Base-by-base conservation (phyloP, 2,888 invertebrate genomes). In the Dryobotodes eremita region DNA sequence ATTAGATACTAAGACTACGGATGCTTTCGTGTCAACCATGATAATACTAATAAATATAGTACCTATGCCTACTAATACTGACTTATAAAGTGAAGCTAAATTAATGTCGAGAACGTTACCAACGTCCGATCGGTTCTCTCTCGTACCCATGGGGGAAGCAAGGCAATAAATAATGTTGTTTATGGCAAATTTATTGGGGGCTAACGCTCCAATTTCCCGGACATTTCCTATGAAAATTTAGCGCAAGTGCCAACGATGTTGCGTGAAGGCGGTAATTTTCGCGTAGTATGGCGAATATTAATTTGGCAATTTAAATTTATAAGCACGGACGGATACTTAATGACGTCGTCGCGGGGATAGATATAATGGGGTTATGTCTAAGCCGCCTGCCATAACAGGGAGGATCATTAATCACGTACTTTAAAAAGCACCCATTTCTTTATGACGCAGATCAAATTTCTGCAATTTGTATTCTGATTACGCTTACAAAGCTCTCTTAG, bases 241-340 rank as follows among this genome's bases (percentile, higher is more conserved):
- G 73, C 86, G 61, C 68, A 77, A 86, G 74, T 75, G 78, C 66
- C 77, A 70, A 57, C 73, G 26, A 71, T 79, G 80, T 80, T 79
- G 83, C 79, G 83, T 80, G 76, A 68, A 85, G 72, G 79, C 73
- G 77, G 82, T 80, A 77, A 82, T 87, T 82, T 80, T 75, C 72
- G 57, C 69, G 61, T 68, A 69, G 50, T 71, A 72, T 73, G 46
- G 72, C 78, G 68, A 76, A 71, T 82, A 88, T 79, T 88, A 86
- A 89, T 85, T 79, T 59, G 64, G 76, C 64, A 23, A 82, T 86
- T 83, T 82, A 86, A 82, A 88, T 86, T 88, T 83, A 79, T 73
- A 77, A 81, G 79, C 82, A 83, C 69, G 80, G 68, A 83, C 69
- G 80, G 65, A 75, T 73, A 66, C 68, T 66, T 88, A 81, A 82